Percentiles rank a stretch among this genome's conserved stretches.
Evolutionary conservation across 2,113 vertebrate species (phyloP).

Genomic region (Cathartes aura): DNA sequence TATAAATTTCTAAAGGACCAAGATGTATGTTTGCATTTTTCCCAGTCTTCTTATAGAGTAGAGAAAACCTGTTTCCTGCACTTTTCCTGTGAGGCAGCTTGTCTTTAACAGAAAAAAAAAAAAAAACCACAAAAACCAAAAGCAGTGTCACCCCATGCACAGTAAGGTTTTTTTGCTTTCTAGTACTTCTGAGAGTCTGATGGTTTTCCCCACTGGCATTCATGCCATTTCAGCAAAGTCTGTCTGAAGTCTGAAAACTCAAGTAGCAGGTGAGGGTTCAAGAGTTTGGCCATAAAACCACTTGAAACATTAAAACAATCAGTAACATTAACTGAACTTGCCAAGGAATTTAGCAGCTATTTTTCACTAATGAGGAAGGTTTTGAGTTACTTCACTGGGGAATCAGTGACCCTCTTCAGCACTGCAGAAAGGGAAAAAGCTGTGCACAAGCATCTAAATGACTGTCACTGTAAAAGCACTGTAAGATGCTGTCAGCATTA

Average conservation of each 20-base stretch:
- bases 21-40: not conserved
- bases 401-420: not conserved
- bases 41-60: not conserved
- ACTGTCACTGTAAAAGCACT: not conserved
- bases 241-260: not conserved
- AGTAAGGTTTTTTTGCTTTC: not conserved
- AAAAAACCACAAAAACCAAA: not conserved
- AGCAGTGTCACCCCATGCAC: not conserved
- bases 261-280: not conserved
- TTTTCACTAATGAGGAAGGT: not conserved
- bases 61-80: not conserved
- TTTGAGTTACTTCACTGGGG: not conserved
- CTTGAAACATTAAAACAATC: not conserved
- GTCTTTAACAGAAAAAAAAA: not conserved
- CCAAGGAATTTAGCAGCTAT: not conserved
- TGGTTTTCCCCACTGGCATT: not conserved
- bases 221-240: not conserved
- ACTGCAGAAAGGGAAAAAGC: not conserved
- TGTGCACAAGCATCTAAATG: not conserved
- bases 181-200: not conserved
- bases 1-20: not conserved
- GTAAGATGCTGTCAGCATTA: not conserved
- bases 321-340: not conserved
- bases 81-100: not conserved
- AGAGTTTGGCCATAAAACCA: not conserved